Conservation (phyloP, 2,113 vertebrate genomes). For the Amblyornis subalaris region DNA sequence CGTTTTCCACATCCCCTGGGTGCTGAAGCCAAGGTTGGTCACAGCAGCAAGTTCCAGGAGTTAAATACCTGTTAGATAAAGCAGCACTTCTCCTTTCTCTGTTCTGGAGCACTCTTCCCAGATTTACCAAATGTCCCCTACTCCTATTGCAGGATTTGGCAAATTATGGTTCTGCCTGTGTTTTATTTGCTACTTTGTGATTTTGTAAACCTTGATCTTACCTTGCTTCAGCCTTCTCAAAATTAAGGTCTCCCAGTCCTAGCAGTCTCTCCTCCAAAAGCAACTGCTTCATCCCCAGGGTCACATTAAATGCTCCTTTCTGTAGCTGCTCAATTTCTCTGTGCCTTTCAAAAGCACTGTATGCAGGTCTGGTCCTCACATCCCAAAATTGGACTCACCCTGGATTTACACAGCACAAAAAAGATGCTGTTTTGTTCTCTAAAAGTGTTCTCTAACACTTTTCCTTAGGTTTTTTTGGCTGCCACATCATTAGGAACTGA, state of each 20-base stretch:
- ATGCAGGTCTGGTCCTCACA: background rate
- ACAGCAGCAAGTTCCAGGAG: background rate
- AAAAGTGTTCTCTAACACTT: background rate
- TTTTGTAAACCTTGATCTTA: background rate
- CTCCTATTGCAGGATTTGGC: background rate
- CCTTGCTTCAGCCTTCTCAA: background rate
- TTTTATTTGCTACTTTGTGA: background rate
- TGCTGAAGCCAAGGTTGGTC: background rate
- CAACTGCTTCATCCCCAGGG: background rate
- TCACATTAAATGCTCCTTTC: background rate
- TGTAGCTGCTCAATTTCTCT: background rate
- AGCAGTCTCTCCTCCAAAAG: background rate
- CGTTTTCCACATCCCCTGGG: background rate
- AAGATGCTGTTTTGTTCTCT: fast-evolving
- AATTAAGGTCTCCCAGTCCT: background rate
- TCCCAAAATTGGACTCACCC: background rate
- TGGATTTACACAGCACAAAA: background rate
- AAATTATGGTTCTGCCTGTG: background rate
- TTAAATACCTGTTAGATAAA: background rate
- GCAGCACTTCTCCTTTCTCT: background rate
- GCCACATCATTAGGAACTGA: background rate
- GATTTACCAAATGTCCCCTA: background rate
- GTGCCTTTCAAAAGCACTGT: background rate
- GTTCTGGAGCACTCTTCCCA: background rate
- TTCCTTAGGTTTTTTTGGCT: background rate